Evolutionary conservation across 2,888 invertebrate genomes (phyloP).

Genomic region (Tortrix viridana): DNA sequence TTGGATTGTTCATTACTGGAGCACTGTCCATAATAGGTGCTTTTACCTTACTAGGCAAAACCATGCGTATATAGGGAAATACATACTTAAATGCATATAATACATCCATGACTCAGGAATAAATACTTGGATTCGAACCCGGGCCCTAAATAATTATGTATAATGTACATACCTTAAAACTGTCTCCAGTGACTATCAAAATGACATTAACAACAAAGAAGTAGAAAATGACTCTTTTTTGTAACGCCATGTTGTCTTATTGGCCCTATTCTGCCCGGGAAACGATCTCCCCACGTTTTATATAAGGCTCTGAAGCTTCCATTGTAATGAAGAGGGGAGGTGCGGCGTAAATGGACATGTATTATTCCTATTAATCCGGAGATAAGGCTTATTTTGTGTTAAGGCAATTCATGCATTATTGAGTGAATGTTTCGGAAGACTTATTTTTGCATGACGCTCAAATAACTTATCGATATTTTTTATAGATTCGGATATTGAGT

Average conservation of each 20-base stretch:
- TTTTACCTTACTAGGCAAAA: no score
- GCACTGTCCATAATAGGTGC: no score
- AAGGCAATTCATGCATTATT: conserved; percentile 9
- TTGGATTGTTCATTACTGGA: no score
- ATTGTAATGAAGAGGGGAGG: conserved; percentile 53
- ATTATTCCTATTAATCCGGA: neutral
- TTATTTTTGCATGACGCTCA: no score
- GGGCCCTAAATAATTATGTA: no score
- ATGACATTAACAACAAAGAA: conserved; percentile 42
- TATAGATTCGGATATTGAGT: no score
- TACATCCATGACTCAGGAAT: no score
- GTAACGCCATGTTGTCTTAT: conserved; percentile 40
- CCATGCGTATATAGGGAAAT: no score
- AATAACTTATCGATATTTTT: no score
- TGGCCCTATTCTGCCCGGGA: conserved; percentile 1
- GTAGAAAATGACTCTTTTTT: conserved; percentile 34
- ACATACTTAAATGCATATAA: no score
- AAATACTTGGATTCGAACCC: no score
- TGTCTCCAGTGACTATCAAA: conserved; percentile 41
- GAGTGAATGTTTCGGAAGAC: neutral
- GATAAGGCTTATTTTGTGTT: neutral
- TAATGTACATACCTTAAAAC: conserved; percentile 45
- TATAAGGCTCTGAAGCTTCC: conserved; percentile 47
- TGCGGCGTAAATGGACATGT: conserved; percentile 39
- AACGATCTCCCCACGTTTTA: conserved; percentile 46